These are phyloP conservation scores for Tachysurus vachellii DNA, from an alignment of 2,113 vertebrate genomes.

Conservation along the genomic window DNA sequence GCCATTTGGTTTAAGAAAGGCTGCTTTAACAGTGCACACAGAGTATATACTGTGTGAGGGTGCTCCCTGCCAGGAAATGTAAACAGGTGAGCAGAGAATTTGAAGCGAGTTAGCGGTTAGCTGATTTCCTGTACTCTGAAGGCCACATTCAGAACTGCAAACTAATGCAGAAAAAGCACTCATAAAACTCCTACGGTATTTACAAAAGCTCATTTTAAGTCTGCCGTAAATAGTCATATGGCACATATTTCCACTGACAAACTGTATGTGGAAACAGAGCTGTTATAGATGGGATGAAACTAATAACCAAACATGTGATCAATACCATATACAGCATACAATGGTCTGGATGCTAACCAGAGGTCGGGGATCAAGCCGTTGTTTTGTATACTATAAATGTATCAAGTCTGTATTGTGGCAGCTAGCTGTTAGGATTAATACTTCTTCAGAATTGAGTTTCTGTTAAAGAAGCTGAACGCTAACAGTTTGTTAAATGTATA, in stretches of 20 bases:
- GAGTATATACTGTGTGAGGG: not conserved
- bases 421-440: not conserved
- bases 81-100: slow-evolving; percentile 27
- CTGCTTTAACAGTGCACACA: slow-evolving; percentile 1
- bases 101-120: slow-evolving; percentile 27
- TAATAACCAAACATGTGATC: no score
- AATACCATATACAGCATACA: not conserved
- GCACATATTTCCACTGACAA: not conserved
- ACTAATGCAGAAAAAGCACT: not conserved
- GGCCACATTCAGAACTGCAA: not conserved
- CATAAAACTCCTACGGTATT: no score
- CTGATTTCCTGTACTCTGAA: slow-evolving; percentile 33
- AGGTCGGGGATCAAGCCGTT: not conserved
- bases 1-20: not conserved
- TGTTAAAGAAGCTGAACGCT: not conserved
- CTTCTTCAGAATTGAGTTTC: not conserved
- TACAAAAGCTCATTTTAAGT: not conserved
- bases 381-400: not conserved
- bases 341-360: not conserved
- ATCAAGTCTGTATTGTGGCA: not conserved
- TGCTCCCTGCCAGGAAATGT: slow-evolving; percentile 41
- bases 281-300: not conserved
- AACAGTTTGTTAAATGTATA: not conserved
- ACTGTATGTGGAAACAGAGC: not conserved
- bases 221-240: not conserved